Conservation (phyloP, 2,113 vertebrate genomes). For the Corythaeola cristata region DNA sequence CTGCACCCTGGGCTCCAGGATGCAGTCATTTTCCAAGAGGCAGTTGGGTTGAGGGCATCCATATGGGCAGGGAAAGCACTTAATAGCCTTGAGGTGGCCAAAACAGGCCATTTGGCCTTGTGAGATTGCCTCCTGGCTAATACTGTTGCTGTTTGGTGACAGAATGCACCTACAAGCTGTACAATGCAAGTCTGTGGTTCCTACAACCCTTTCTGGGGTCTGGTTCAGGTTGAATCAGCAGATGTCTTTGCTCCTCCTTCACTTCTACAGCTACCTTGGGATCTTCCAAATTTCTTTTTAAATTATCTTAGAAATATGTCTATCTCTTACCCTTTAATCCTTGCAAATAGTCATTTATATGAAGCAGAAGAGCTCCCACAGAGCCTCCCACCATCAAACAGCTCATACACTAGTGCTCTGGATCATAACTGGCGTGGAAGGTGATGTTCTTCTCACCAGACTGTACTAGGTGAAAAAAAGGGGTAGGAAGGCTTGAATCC, state of each 20-base stretch:
- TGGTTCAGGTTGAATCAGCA: not conserved
- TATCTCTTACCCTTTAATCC: not conserved
- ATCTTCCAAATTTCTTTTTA: not conserved
- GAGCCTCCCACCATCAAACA: not conserved
- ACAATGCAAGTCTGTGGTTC: not conserved
- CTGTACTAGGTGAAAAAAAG: not conserved
- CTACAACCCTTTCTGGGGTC: not conserved
- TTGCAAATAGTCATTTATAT: not conserved
- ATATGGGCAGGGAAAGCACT: not conserved
- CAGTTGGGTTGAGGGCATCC: not conserved
- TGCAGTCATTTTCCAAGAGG: not conserved
- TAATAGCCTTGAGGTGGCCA: not conserved
- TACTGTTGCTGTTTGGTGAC: accelerated
- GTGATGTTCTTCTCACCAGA: not conserved
- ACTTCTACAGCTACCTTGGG: not conserved
- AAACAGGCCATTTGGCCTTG: not conserved
- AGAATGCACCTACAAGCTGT: not conserved
- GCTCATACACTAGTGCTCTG: not conserved
- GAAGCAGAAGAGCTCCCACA: not conserved
- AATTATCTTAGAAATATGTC: not conserved
- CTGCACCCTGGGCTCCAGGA: not conserved
- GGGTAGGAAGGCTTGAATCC: not conserved
- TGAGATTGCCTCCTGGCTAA: not conserved
- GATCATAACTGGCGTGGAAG: not conserved
- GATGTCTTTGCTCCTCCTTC: not conserved